Base-by-base conservation (phyloP, 2,113 vertebrate species). In the Malurus alboscapulatus region DNA sequence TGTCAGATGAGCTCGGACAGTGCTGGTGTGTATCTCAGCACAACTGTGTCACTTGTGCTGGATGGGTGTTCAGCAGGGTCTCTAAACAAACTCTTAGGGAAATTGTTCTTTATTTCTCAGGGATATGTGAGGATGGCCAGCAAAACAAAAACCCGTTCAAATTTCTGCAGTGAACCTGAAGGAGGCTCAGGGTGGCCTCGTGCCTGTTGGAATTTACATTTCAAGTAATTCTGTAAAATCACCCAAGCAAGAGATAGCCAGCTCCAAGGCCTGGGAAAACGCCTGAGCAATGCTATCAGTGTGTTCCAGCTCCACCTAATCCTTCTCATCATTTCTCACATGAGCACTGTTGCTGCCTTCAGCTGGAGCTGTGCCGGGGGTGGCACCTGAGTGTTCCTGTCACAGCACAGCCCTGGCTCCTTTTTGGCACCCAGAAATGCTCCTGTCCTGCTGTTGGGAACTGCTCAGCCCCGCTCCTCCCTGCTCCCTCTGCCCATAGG, bases 261-360 rank as follows among this genome's bases (percentile, higher is more conserved):
- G 1, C 36, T 69, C 6, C 45, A 48, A 42, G 68, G 81, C 47
- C 88, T 14, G 38, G 75, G 42, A n/a, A 62, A 48, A 45, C 3
- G 27, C 50, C 66, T 38, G 62, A 72, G 81, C 69, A 91, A 7
- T 8, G 48, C 86, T 84, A 54, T 91, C 81, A 66, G 53, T 32
- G 38, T 2, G 3, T 38, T 79, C 74, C 91, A 95, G 92, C 81
- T 61, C 34, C 8, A 16, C 73, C 91, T 87, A 87, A 91, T 84
- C 84, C 87, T 82, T 22, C 77, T 66, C 89, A 85, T 58, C 51
- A 51, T 89, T 92, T 79, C 89, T 73, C 87, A 80, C 63, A 73
- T 59, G 74, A 93, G 1, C 58, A 76, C 17, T 16, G 36, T 36
- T 9, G 36, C 74, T 83, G 84, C 54, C 63, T 83, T 51, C 71